Percentiles rank a stretch among this genome's conserved stretches.
Evolutionary conservation across 1,140 invertebrate species (phyloP).

Genomic region (Neuroterus valhalla): DNA sequence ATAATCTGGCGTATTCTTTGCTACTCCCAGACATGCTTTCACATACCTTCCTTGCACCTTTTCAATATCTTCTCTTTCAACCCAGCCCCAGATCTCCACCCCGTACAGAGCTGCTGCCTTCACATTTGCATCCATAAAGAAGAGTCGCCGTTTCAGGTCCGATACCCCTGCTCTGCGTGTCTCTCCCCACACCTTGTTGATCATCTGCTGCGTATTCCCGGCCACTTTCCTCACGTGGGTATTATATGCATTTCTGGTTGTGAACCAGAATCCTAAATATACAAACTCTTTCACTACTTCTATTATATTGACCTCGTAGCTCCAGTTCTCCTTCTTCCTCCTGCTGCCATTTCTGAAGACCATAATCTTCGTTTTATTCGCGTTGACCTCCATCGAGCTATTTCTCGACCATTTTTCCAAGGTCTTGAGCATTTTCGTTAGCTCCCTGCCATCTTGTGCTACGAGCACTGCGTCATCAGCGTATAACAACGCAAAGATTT

Average conservation of each 20-base stretch:
- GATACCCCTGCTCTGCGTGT: constrained; percentile 16
- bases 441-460: neutral
- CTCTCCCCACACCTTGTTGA: constrained; percentile 38
- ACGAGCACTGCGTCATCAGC: constrained; percentile 35
- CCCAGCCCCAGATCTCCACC: constrained; percentile 39
- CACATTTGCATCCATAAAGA: constrained; percentile 31
- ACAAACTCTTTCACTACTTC: constrained; percentile 33
- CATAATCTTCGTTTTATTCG: constrained; percentile 39
- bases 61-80: constrained; percentile 15
- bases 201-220: neutral
- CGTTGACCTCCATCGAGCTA: constrained; percentile 27
- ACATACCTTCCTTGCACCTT: constrained; percentile 20
- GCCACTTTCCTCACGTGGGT: constrained; percentile 13
- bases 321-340: constrained; percentile 35
- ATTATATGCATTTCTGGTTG: neutral
- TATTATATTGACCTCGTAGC: constrained; percentile 8
- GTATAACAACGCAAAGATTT: constrained; percentile 24
- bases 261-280: constrained; percentile 31
- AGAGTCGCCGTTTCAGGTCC: constrained; percentile 22
- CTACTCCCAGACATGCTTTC: constrained; percentile 7
- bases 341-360: constrained; percentile 29
- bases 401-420: constrained; percentile 28
- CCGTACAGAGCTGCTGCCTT: constrained; percentile 35
- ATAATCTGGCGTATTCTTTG: constrained; percentile 19
- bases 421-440: constrained; percentile 33